Base-by-base conservation (phyloP, 64 coral and sea anemone species). In the Acropora yongei region DNA sequence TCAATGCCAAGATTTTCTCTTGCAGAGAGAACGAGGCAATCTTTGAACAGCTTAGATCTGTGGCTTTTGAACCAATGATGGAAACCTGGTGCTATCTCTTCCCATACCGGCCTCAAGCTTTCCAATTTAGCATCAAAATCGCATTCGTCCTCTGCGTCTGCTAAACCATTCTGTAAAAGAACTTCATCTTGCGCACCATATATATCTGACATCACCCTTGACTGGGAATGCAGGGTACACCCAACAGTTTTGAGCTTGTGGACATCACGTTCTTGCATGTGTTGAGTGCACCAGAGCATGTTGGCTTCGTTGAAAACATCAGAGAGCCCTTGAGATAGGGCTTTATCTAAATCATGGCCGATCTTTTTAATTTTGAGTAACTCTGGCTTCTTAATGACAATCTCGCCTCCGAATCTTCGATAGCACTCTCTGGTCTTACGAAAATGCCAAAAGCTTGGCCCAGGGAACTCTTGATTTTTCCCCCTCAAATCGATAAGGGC, bases 81-180 rank as follows among this genome's bases (percentile, higher is more conserved):
- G 49, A 92, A 92, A 75, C 80, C 90, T 58, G 90, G 90, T 13
- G 72, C 90, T 58, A 44, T 63, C 30, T 76, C 57, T 83, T 92
- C 90, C 82, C 73, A 92, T 46, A 87, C 18, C 30, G 19, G 57
- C 47, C 68, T 87, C 16, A 84, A 49, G 67, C 68, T 91, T 8
- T 71, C 66, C 57, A 76, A 80, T 55, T 84, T 91, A 14, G 43
- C 82, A 71, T 87, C 82, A 78, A 86, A 92, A 75, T 92, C 83
- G 45, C 75, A 72, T 86, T 44, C 69, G 46, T 92, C 90, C 14
- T 92, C 81, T 63, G 90, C 41, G 46, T 92, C 90, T 9, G 49
- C 90, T 44, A 65, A 81, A n/a, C 69, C 90, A 45, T 76, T 86
- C 76, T 92, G 80, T 51, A 47, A 42, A 63, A 92, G 80, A 41